Evolutionary conservation across 30 jellyfish, hydroid and myxozoan genomes (phyloP), one percentile per base, ranked within the genome.

Genomic region (Chrysaora quinquecirrha): DNA sequence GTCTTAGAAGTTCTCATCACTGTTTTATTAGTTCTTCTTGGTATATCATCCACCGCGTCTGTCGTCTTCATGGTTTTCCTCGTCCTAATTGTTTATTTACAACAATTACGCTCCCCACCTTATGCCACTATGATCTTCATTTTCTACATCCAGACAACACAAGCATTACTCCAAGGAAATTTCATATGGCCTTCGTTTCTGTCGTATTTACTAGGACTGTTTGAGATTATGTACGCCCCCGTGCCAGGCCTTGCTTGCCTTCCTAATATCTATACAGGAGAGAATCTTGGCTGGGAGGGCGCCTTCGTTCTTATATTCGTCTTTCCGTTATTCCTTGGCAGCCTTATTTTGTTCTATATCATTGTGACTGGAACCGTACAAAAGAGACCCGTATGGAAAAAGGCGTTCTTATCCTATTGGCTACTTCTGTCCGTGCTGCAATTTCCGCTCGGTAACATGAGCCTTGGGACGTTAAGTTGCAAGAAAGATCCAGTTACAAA

Each of bases 231-330:
- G 97, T 95, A 95, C 58, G 98, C 98, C 66, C 97, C 99, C 19
- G 97, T 95, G 9, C 99, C 99, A 12, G 98, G 99, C 56, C 81
- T 95, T 9, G 97, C 98, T n/a, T 95, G 99, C 71, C 76, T 95
- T 19, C 97, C 97, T 0, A 95, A 95, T 83, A n/a, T 89, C 34
- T 80, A 64, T 75, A 83, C 97, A 14, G 99, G 97, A 7, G 82
- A 84, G 83, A 84, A 81, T 60, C 87, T 95, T 0, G 99, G 99
- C 80, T 95, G 99, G 99, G 97, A 76, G 69, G 99, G 99, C 63
- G 98, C 97, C 38, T 88, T 95, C 56, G 92, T 95, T 12, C 75
- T 90, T 66, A 87, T 88, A 7, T 87, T 94, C 46, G 61, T 85
- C 19, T 69, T 88, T 32, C 99, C 99, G 0, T 54, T 95, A 30